Evolutionary conservation across 1,140 invertebrate species (phyloP).

Genomic region (Nasonia vitripennis): DNA sequence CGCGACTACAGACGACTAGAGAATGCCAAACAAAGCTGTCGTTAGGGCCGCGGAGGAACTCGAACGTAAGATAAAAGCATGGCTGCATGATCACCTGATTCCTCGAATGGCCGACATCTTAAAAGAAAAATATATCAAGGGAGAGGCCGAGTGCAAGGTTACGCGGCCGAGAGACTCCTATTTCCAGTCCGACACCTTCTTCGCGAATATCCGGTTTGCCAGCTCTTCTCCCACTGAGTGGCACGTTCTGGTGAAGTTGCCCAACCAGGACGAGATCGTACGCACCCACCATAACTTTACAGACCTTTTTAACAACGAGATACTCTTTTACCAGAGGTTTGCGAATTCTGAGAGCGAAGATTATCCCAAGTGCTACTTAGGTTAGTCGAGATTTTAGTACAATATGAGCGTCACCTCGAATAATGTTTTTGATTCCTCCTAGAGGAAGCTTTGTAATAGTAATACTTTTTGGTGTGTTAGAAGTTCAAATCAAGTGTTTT

Average conservation of each 20-base stretch:
- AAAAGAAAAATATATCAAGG: conserved; percentile 1
- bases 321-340: conserved; percentile 61
- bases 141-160: conserved; percentile 33
- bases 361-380: conserved; percentile 55
- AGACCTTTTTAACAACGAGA: conserved; percentile 65
- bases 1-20: conserved; percentile 53
- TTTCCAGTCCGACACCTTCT: conserved; percentile 52
- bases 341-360: not conserved
- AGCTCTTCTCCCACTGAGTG: not conserved
- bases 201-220: conserved; percentile 47
- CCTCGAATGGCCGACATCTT: conserved; percentile 16
- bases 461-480: too few relatives aligned
- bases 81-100: conserved; percentile 47
- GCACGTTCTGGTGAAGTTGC: not conserved
- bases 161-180: not conserved
- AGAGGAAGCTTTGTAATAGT: too few relatives aligned
- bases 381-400: not conserved
- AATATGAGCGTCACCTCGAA: too few relatives aligned
- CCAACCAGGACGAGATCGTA: not conserved
- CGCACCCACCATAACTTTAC: not conserved
- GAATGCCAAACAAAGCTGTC: not conserved
- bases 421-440: too few relatives aligned
- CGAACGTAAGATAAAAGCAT: conserved; percentile 26
- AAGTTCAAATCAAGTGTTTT: too few relatives aligned
- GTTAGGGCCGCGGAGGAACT: not conserved